These are phyloP conservation scores for Cryptomyrus ogoouensis DNA, from an alignment of 2,113 vertebrate species.

Conservation along the genomic window DNA sequence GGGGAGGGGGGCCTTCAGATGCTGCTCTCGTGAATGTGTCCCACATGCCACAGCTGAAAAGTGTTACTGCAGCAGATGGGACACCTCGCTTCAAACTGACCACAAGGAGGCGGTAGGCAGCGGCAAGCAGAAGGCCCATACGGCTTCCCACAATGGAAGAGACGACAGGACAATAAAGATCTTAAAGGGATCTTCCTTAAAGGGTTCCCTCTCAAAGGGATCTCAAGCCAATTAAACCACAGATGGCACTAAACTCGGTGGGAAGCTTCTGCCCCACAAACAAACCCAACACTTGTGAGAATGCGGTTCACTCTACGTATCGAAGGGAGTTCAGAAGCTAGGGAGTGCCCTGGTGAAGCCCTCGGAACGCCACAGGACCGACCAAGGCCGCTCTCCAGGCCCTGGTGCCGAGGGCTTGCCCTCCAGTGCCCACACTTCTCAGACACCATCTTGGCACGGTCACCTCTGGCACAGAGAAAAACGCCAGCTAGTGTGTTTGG, in stretches of 20 bases:
- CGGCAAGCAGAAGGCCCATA: neutral
- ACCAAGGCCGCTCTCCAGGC: neutral
- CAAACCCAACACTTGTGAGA: neutral
- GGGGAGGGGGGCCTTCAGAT: conserved; percentile 9
- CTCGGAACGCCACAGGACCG: neutral
- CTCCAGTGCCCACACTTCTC: neutral
- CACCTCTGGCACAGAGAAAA: neutral
- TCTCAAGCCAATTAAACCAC: neutral
- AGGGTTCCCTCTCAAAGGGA: neutral
- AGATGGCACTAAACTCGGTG: neutral
- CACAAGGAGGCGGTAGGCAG: conserved; percentile 24
- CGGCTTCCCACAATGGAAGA: conserved; percentile 26
- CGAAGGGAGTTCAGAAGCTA: neutral
- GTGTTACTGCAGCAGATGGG: conserved; percentile 19
- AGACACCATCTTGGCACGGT: neutral
- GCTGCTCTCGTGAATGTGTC: conserved; percentile 24
- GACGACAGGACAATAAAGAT: neutral
- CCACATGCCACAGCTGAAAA: conserved; percentile 26
- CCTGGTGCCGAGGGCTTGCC: too few species aligned
- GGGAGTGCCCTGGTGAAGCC: neutral
- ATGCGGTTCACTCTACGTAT: neutral
- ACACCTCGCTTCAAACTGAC: conserved; percentile 38
- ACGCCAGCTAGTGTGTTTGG: neutral
- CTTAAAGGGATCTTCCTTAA: neutral
- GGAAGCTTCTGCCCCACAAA: neutral